phyloP scores from a whole-genome alignment of 2,797 vertebrate species.

The Sitta carolinensis region DNA sequence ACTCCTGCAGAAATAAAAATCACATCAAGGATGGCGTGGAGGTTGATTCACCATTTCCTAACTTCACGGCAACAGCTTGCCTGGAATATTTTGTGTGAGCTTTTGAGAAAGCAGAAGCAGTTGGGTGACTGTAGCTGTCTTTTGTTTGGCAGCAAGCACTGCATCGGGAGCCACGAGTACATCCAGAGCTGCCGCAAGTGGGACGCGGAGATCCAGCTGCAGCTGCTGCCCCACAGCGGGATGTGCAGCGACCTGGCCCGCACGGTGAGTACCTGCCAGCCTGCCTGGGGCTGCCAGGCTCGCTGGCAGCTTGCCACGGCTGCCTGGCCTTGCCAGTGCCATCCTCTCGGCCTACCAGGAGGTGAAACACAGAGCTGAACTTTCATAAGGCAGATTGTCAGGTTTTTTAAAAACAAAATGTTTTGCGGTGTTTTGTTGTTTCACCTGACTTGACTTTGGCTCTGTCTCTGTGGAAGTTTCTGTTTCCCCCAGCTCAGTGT shows the following conservation, averaged over 20 bases:
- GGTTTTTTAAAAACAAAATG: too few relatives aligned
- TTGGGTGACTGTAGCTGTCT: not conserved
- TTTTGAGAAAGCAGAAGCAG: not conserved
- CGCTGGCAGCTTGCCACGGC: not conserved
- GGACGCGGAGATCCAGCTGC: constrained; percentile 93
- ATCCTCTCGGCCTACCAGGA: not conserved
- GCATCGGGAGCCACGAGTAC: constrained; percentile 94
- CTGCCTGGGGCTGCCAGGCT: not conserved
- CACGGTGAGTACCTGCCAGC: constrained; percentile 79
- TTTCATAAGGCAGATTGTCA: not conserved
- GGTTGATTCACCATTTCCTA: not conserved
- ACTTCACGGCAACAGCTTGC: not conserved
- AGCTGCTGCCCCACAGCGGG: constrained; percentile 84
- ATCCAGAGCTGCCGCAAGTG: constrained; percentile 97
- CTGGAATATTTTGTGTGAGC: not conserved
- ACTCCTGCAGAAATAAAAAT: not conserved
- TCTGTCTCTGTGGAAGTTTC: too few relatives aligned
- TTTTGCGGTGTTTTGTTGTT: too few relatives aligned
- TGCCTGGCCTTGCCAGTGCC: not conserved
- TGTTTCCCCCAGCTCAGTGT: too few relatives aligned
- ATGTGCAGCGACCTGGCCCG: constrained; percentile 89
- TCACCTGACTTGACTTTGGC: too few relatives aligned
- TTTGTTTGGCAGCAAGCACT: constrained; percentile 86
- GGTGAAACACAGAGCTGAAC: not conserved
- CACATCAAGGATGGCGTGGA: accelerated